Base-by-base conservation (phyloP, 2,888 invertebrate species). In the Drosophila nr. perissopoda region DNA sequence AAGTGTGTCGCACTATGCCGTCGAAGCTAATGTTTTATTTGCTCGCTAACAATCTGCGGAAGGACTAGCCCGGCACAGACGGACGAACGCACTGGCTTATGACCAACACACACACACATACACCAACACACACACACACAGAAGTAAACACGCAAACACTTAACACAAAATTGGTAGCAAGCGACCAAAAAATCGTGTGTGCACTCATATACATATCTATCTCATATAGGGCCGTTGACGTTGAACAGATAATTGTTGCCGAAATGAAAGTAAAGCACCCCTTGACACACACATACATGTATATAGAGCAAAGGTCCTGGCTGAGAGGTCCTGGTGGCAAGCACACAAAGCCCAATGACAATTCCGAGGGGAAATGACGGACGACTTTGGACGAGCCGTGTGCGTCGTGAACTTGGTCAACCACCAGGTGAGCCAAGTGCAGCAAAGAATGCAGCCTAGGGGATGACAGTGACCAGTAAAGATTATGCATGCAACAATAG, bases 201-300 rank as follows among this genome's bases (percentile, higher is more conserved):
- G 27, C 57, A 57, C 57, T 40, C 91, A 78, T 34, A 59, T 56
- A 33, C 13, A 42, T 34, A 46, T 62, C 27, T 36, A 31, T 62
- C 42, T 54, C 34, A 29, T 63, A 62, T 25, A 36, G 69, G 66
- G 18, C 31, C 36, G 27, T 13, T 56, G 87, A 91, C 89, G 87
- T 90, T 87, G 87, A 90, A 91, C 87, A 91, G 90, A 91, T 91
- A 91, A 91, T 91, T 91, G 91, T 83, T 63, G 76, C 81, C 83
- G 79, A 84, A 91, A 87, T 84, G 86, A 82, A 79, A 87, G 84
- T 82, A 79, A 81, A 79, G 67, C 82, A 81, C 76, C 70, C 66
- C 46, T 16, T 60, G 58, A 27, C 52, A 51, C 53, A 42, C n/a
- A 51, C 36, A 31, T 51, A 11, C 29, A 29, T 7, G 46, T 46